phyloP scores from a whole-genome alignment of 2,888 invertebrate genomes.

The Onchidella celtica region DNA sequence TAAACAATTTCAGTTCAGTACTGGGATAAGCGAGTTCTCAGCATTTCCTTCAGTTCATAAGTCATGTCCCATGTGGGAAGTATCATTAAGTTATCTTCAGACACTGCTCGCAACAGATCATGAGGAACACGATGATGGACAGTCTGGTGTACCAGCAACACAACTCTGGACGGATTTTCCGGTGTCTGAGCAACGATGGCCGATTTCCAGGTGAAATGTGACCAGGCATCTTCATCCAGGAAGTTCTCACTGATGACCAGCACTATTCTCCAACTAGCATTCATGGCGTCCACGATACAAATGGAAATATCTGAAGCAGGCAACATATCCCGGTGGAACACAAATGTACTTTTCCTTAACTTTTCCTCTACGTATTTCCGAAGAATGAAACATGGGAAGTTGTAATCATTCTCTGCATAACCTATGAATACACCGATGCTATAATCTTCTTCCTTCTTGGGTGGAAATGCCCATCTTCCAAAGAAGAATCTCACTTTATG shows the following conservation, averaged over 20 bases:
- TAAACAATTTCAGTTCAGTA: too few relatives aligned
- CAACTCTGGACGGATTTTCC: conserved; percentile 15
- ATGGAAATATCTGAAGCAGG: neutral
- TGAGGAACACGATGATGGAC: neutral
- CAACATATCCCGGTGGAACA: conserved; percentile 8
- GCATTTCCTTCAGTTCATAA: neutral
- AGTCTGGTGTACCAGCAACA: conserved; percentile 23
- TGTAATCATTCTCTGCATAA: conserved; percentile 16
- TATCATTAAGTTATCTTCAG: conserved; percentile 32
- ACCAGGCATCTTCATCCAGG: conserved; percentile 21
- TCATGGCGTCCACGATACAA: conserved; percentile 32
- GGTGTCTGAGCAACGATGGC: conserved; percentile 8
- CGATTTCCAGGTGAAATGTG: conserved; percentile 15
- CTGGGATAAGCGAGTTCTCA: neutral
- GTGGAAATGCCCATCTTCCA: neutral
- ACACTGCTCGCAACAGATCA: conserved; percentile 2
- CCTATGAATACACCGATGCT: conserved; percentile 24
- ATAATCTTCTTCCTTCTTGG: conserved; percentile 9
- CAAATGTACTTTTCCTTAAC: neutral
- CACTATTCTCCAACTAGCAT: conserved; percentile 32
- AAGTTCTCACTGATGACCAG: conserved; percentile 13
- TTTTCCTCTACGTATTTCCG: conserved; percentile 6
- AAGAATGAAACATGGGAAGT: conserved; percentile 10
- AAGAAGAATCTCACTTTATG: neutral
- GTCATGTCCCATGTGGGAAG: neutral